Base-by-base conservation (phyloP, 2,888 invertebrate genomes). In the Subacronicta megacephala region DNA sequence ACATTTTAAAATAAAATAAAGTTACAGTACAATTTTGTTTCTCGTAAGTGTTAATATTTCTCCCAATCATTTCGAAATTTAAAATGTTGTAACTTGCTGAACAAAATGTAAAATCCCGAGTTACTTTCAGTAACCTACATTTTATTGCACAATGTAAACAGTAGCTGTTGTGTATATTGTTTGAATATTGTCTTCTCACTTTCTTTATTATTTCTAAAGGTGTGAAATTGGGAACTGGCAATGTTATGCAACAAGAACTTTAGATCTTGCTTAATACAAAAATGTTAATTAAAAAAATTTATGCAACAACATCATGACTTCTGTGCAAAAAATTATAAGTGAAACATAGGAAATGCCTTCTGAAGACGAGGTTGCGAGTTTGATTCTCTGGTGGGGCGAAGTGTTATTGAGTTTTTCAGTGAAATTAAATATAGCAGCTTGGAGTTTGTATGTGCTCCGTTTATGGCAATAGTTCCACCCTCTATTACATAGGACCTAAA, bases 181-280 rank as follows among this genome's bases (percentile, higher is more conserved):
- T 49, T 35, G 7, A 51, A 62, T 49, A 49, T 20, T 26, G 41
- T 41, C 29, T 63, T 64, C 18, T 56, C 37, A 40, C 50, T 71
- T 65, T 71, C 55, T 55, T 56, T 59, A 64, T 46, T 26, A 41
- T 45, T 45, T 54, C 13, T 33, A 29, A 44, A 63, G 13, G 44
- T 55, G 65, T 70, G 71, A 47, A 56, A 66, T 69, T 69, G 47
- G 51, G 23, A n/a, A 50, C 46, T 42, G 64, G n/a, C 12, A 62
- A 51, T 26, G 51, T 63, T 55, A 55, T 20, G 38, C 38, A 54
- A 62, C 35, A 54, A 23, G 40, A 44, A n/a, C n/a, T n/a, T 12
- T n/a, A n/a, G 12, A n/a, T n/a, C 5, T 31, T n/a, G 1, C 0
- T 26, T 26, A 26, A 1, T 26, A 10, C 1, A 26, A 26, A 10